A percentile compares a stretch with the other conserved stretches of the same genome.
Evolutionary conservation across 1,140 invertebrate genomes (phyloP).

Genomic region (Uloborus diversus): DNA sequence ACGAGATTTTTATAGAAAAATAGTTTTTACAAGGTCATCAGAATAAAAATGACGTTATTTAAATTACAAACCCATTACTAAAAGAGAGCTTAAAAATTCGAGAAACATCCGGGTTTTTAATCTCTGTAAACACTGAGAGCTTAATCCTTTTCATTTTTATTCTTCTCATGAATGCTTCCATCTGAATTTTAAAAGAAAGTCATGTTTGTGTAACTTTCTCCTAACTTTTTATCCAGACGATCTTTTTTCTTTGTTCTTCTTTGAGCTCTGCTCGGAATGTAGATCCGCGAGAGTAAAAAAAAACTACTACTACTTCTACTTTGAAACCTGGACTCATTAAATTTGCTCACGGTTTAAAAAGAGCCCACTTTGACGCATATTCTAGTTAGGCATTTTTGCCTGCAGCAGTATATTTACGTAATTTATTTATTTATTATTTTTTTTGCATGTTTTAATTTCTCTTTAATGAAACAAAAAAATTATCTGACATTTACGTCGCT

Average conservation of each 20-base stretch:
- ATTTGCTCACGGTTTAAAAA: conserved; percentile 25
- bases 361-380: neutral
- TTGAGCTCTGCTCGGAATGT: neutral
- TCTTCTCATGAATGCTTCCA: neutral
- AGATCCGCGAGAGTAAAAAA: neutral
- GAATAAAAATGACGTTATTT: neutral
- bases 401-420: conserved; percentile 23
- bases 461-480: conserved; percentile 49
- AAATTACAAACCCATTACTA: conserved; percentile 9
- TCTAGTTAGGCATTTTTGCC: neutral
- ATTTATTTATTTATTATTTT: conserved; percentile 9
- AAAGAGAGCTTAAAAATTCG: neutral
- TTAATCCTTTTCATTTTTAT: neutral
- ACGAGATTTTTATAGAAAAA: too few species aligned
- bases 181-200: conserved; percentile 27
- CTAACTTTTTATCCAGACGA: neutral
- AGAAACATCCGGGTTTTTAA: neutral
- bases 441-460: conserved; percentile 45
- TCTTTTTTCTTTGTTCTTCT: neutral
- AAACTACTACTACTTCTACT: neutral
- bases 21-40: too few species aligned
- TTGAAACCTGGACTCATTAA: conserved; percentile 5
- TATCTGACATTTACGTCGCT: conserved; percentile 38
- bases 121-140: neutral
- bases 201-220: conserved; percentile 28